Base-by-base conservation (phyloP, 2,113 vertebrate genomes). In the Melozone crissalis region DNA sequence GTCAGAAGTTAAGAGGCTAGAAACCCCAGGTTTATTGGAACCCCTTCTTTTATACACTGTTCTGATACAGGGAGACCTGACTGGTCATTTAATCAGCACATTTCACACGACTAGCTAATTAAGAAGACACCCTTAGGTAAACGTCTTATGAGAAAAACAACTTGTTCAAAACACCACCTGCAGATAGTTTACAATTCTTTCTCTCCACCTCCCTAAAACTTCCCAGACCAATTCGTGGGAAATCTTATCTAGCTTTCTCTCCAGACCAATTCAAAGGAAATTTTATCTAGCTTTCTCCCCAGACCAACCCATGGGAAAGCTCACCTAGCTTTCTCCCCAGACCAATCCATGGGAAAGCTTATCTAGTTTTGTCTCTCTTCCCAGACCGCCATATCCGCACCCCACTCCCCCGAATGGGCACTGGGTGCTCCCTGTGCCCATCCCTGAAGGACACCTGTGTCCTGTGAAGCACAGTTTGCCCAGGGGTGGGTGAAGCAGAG, bases 321-420 rank as follows among this genome's bases (percentile, higher is more conserved):
- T 58, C 10, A 10, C 15, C 57, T 35, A 58, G 21, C 3, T 15
- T 59, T 59, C 22, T 24, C 11, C 41, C 41, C 41, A 41, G 41
- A 16, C 41, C 41, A 43, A 43, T 16, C 7, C 52, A 30, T 18
- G 52, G 52, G 55, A 57, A 57, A 58, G 4, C 33, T 58, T 15
- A 11, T 24, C 57, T 35, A 58, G 21, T 4, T 23, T 59, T 59
- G 23, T 58, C n/a, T 35, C 57, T 37, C 58, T 17, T 23, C 24
- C 58, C n/a, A 59, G 58, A 17, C n/a, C 24, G 33, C 15, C 2
- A 5, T 35, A 35, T 59, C n/a, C 22, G 15, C 57, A 58, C 10
- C 17, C 43, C 27, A 0, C 14, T 13, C 13, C 35, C 28, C 8
- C 0, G 10, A 46, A 17, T 0, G 0, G 5, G 30, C 13, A 7